Percentiles rank a stretch among this genome's conserved stretches.
phyloP scores from a whole-genome alignment of 2,888 invertebrate species.

The Andrena haemorrhoa region DNA sequence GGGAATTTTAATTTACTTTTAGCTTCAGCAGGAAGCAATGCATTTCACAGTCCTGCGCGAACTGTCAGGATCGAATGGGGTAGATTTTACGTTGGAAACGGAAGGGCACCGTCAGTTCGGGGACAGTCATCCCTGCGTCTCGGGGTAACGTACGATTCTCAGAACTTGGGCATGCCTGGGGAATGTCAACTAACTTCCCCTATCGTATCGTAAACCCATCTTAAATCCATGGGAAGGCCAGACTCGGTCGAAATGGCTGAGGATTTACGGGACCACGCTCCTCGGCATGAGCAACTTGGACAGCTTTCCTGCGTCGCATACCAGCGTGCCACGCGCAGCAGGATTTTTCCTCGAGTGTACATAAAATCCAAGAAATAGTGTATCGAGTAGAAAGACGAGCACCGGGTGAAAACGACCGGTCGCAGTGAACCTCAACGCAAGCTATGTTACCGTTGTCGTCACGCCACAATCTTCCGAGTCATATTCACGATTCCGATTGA shows the following conservation, averaged over 20 bases:
- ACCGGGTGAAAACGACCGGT: not conserved
- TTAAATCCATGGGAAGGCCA: conserved; percentile 33
- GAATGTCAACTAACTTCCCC: conserved; percentile 29
- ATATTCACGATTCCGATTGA: too few relatives aligned
- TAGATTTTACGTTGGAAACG: not conserved
- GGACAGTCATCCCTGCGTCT: conserved; percentile 4
- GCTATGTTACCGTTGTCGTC: too few relatives aligned
- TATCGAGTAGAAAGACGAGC: not conserved
- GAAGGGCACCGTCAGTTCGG: not conserved
- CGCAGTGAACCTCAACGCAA: not conserved
- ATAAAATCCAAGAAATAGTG: not conserved
- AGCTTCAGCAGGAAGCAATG: too few relatives aligned
- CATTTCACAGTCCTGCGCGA: too few relatives aligned
- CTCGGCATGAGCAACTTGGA: conserved; percentile 17
- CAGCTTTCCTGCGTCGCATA: conserved; percentile 2
- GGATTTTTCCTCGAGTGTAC: not conserved
- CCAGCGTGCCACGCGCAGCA: not conserved
- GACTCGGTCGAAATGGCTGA: conserved; percentile 6
- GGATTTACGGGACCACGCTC: conserved; percentile 18
- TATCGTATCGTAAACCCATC: conserved; percentile 28
- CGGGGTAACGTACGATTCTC: conserved; percentile 14
- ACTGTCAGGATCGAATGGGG: too few relatives aligned
- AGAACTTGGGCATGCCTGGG: not conserved
- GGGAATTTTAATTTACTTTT: too few relatives aligned
- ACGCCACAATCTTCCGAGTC: too few relatives aligned